Conservation (phyloP, 2,888 invertebrate genomes). For the Octonoba sinensis region DNA sequence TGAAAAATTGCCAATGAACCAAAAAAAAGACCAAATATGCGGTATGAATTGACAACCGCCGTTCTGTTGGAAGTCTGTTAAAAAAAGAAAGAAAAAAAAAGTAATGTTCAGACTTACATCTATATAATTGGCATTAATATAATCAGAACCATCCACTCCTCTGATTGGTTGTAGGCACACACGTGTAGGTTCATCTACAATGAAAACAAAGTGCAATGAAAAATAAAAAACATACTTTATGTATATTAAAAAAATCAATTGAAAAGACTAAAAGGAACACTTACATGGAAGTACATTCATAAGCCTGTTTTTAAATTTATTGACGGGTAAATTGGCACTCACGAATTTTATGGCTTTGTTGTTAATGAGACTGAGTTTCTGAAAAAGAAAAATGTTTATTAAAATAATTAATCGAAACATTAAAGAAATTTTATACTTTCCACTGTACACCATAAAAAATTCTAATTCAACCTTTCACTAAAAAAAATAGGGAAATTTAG, state of each 20-base stretch:
- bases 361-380: conserved; percentile 91
- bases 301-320: conserved; percentile 98
- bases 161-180: conserved; percentile 93
- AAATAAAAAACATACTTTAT: neutral
- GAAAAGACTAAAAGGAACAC: conserved; percentile 64
- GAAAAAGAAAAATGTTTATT: conserved; percentile 67
- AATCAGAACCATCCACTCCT: conserved; percentile 94
- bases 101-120: conserved; percentile 76
- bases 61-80: too few species aligned
- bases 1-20: too few species aligned
- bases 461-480: too few species aligned
- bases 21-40: too few species aligned
- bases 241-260: neutral
- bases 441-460: too few species aligned
- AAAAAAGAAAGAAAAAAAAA: too few species aligned
- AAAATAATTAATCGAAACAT: too few species aligned
- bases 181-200: conserved; percentile 85
- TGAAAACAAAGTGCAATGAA: neutral
- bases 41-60: too few species aligned
- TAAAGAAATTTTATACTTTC: too few species aligned
- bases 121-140: conserved; percentile 98
- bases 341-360: conserved; percentile 94
- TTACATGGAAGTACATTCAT: conserved; percentile 94
- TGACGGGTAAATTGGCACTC: conserved; percentile 94
- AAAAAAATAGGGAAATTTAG: too few species aligned